phyloP scores from a whole-genome alignment of 2,113 vertebrate species.

The Nothoprocta perdicaria region DNA sequence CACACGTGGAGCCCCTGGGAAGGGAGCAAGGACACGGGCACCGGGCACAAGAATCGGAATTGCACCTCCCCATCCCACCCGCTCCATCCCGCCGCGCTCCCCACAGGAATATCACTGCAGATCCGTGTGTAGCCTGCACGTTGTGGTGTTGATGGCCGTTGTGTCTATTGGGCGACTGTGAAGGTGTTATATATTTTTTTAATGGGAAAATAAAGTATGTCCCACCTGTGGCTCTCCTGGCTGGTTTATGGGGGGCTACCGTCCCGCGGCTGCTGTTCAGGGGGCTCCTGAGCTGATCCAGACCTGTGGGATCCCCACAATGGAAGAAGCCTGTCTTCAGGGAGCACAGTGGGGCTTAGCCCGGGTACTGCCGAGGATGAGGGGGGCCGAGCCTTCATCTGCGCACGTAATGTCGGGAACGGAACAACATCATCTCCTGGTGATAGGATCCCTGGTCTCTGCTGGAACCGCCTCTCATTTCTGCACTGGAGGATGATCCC shows the following conservation, averaged over 20 bases:
- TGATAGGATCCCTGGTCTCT: not conserved
- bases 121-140: not conserved
- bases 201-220: conserved; percentile 67
- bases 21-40: not conserved
- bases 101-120: not conserved
- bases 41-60: not conserved
- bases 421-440: not conserved
- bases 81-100: not conserved
- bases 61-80: not conserved
- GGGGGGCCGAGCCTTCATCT: not conserved
- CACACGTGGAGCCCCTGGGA: not conserved
- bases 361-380: not conserved
- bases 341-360: not conserved
- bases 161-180: conserved; percentile 56
- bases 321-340: not conserved
- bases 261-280: not conserved
- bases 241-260: not conserved
- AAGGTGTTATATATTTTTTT: conserved; percentile 66
- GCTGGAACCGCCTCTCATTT: not conserved
- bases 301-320: not conserved
- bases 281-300: not conserved
- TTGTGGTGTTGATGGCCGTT: conserved; percentile 61
- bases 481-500: rapidly evolving
- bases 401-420: not conserved
- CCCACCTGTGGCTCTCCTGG: rapidly evolving